Evolutionary conservation across 2,113 vertebrate genomes (phyloP).

Genomic region (Platysternon megacephalum): DNA sequence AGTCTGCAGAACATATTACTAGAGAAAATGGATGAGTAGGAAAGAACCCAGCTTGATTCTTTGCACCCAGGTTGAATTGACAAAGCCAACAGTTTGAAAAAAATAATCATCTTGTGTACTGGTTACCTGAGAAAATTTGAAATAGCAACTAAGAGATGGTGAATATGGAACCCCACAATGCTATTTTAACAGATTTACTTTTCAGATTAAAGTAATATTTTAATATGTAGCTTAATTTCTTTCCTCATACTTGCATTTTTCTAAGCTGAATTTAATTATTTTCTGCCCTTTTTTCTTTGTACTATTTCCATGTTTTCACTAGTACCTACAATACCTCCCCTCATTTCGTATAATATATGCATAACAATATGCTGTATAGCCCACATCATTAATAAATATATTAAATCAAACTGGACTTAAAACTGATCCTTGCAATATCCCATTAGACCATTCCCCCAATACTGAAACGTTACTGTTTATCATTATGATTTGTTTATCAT

Average conservation of each 20-base stretch:
- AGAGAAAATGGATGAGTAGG: not conserved
- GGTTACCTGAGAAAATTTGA: not conserved
- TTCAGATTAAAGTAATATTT: not conserved
- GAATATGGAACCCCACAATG: not conserved
- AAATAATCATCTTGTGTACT: not conserved
- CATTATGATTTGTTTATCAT: not conserved
- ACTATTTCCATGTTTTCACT: not conserved
- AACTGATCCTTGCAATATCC: not conserved
- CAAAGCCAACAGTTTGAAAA: not conserved
- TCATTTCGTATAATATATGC: not conserved
- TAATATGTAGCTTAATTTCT: not conserved
- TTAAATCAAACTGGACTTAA: not conserved
- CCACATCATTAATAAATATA: not conserved
- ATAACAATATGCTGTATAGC: not conserved
- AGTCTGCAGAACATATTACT: not conserved
- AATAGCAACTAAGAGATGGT: not conserved
- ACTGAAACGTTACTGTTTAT: not conserved
- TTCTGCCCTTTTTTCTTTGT: not conserved
- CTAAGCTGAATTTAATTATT: not conserved
- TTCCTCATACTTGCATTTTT: not conserved
- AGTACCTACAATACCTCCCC: not conserved
- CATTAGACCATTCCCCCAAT: not conserved
- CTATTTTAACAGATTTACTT: not conserved
- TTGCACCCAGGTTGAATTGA: not conserved
- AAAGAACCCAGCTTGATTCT: not conserved